Evolutionary conservation across 2,113 vertebrate genomes (phyloP), one percentile per base, ranked within the genome.

Genomic region (Peucedramus taeniatus): DNA sequence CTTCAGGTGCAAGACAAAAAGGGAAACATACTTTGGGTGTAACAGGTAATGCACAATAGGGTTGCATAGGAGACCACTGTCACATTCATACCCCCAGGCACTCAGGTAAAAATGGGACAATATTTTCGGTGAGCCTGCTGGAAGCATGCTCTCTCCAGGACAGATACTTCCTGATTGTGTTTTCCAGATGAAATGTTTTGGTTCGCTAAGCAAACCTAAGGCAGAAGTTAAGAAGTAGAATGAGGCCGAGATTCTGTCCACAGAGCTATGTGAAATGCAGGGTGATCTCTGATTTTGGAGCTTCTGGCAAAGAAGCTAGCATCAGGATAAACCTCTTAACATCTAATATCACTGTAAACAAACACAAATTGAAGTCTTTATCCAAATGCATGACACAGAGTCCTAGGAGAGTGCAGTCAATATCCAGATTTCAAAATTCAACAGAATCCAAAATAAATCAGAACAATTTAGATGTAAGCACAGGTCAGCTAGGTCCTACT

Each of bases 311-410:
- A 71, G 79, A 51, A 83, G 47, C 40, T 65, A 61, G 80, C 83
- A 91, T 77, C 77, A 66, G 60, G 77, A 74, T 94, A 94, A 95
- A 95, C 91, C 91, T 87, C 93, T 83, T 93, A 87, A 74, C 35
- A 16, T 69, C 57, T 64, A 79, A 54, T 76, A 78, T 64, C 69
- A 44, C 78, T 9, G 8, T 66, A 66, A 89, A 89, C 54, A 93
- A 95, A 54, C 47, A 51, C 33, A 56, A 89, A 65, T 71, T 71
- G 51, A 95, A 84, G 51, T 75, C 69, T 57, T 78, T 45, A 84
- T 81, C 74, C 60, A 54, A 70, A 78, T 42, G 56, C 60, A 7
- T 40, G 27, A 75, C 49, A 75, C n/a, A n/a, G 24, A 54, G 39
- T 93, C 77, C 78, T 68, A 47, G 65, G 82, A 78, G 18, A 54